These are phyloP conservation scores for Peromyscus aztecus DNA, from an alignment of 2,797 vertebrate species.

Conservation along the genomic window DNA sequence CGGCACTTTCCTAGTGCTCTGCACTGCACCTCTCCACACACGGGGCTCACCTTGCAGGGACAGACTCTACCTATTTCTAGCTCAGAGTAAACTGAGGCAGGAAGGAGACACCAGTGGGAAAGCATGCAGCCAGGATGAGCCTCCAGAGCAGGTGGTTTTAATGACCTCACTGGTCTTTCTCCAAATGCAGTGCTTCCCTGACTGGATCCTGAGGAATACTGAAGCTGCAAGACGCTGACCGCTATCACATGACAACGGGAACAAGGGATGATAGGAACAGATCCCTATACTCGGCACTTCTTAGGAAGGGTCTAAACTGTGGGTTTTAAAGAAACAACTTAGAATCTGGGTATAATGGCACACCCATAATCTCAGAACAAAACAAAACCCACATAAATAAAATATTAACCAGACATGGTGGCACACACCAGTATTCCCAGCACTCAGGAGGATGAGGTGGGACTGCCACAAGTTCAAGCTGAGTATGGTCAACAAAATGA, in stretches of 20 bases:
- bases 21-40: neutral
- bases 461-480: neutral
- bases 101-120: neutral
- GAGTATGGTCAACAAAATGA: neutral
- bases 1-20: fast-evolving
- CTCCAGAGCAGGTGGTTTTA: neutral
- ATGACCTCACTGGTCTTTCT: neutral
- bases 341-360: neutral
- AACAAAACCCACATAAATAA: neutral
- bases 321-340: neutral
- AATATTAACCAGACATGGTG: neutral
- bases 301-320: neutral
- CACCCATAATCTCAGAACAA: neutral
- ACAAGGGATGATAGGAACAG: neutral
- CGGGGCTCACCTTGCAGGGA: neutral
- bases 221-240: neutral
- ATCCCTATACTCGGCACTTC: neutral
- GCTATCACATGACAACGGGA: neutral
- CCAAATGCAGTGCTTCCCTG: neutral
- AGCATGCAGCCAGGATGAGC: neutral
- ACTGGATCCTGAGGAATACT: neutral
- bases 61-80: neutral
- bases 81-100: neutral
- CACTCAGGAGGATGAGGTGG: neutral
- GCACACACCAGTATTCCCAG: neutral